A percentile compares a stretch with the other conserved stretches of the same genome.
These are phyloP conservation scores for Lynx canadensis DNA, from an alignment of 2,113 vertebrate species.

Conservation along the genomic window DNA sequence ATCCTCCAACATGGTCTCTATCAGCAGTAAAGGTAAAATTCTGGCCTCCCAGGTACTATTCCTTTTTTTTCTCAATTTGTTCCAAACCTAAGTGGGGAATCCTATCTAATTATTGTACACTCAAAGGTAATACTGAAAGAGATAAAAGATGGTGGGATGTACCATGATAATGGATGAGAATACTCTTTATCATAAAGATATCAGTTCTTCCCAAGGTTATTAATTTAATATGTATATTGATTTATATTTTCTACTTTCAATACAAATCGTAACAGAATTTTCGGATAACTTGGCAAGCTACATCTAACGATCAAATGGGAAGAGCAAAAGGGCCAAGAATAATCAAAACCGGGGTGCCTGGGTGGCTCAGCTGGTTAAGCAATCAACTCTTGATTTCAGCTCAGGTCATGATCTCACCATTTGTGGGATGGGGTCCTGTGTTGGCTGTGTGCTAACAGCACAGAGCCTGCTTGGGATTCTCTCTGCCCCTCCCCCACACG, in stretches of 20 bases:
- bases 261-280: background rate
- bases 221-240: background rate
- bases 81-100: background rate
- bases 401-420: too few relatives aligned
- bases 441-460: too few relatives aligned
- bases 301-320: background rate
- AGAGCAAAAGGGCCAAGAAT: background rate
- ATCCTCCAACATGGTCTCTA: background rate
- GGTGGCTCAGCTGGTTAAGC: too few relatives aligned
- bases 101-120: background rate
- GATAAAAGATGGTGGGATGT: background rate
- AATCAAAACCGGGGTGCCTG: background rate
- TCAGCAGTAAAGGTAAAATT: background rate
- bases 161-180: background rate
- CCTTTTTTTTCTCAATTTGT: background rate
- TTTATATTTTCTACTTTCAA: background rate
- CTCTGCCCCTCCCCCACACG: too few relatives aligned
- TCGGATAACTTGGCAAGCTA: background rate
- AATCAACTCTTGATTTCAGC: too few relatives aligned
- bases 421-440: too few relatives aligned
- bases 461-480: too few relatives aligned
- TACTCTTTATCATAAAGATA: background rate
- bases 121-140: background rate
- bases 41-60: background rate
- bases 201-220: background rate